These are phyloP conservation scores for Tamandua tetradactyla DNA, from an alignment of 2,797 vertebrate species.

Conservation along the genomic window DNA sequence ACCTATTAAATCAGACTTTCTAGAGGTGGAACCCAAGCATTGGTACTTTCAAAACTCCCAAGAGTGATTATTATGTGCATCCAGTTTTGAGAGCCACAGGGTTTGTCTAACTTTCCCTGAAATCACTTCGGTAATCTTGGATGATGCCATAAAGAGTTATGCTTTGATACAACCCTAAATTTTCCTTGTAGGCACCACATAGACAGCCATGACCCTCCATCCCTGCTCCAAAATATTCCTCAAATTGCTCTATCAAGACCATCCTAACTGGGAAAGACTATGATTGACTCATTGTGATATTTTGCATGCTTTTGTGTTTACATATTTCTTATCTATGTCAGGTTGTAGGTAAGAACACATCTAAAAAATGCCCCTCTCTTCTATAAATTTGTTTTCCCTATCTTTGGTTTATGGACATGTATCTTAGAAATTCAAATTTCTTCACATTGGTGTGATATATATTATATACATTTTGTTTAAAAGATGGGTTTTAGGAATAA, in stretches of 20 bases:
- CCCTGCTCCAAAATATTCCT: neutral
- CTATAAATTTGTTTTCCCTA: neutral
- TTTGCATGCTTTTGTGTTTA: neutral
- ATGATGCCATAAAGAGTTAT: neutral
- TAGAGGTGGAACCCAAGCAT: neutral
- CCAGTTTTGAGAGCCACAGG: neutral
- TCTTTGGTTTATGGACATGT: neutral
- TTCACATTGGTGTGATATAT: neutral
- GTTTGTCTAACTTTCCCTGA: neutral
- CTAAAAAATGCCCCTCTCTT: neutral
- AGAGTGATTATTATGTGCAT: constrained; percentile 41
- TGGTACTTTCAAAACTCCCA: neutral
- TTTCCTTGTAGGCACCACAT: neutral
- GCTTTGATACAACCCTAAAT: neutral
- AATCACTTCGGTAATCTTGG: constrained; percentile 5
- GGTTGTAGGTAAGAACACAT: neutral
- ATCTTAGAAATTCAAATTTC: constrained; percentile 8
- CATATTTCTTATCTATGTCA: neutral
- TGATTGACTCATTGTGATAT: constrained; percentile 1
- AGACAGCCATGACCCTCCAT: neutral
- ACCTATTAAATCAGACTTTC: constrained; percentile 35
- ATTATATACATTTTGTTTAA: constrained; percentile 10
- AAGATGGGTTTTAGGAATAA: constrained; percentile 44
- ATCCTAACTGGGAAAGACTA: neutral
- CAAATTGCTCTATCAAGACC: neutral